Conservation (phyloP, 37 sponge, comb jelly and placozoan genomes). For the Tethya wilhelma region DNA sequence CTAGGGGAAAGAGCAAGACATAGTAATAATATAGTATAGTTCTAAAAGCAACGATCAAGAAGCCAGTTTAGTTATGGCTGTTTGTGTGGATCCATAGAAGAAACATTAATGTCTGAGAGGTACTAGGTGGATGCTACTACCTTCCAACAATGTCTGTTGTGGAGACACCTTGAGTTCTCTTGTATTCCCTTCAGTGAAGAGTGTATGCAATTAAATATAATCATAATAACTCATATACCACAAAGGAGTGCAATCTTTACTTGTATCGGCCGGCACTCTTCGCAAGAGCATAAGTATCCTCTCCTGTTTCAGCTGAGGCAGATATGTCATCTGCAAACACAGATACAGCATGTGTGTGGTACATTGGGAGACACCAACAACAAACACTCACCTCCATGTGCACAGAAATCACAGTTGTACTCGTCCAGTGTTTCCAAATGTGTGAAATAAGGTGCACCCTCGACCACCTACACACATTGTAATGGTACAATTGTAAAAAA, state of each 20-base stretch:
- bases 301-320: constrained; percentile 62
- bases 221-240: background rate
- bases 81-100: no score
- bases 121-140: constrained; percentile 17
- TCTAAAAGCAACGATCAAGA: no score
- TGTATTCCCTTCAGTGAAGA: constrained; percentile 56
- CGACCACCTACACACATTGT: constrained; percentile 69
- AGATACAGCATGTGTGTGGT: background rate
- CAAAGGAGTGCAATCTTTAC: constrained; percentile 9
- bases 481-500: no score
- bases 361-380: background rate
- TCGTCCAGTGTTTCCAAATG: constrained; percentile 79
- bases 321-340: constrained; percentile 83
- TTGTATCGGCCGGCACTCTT: constrained; percentile 88
- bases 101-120: no score
- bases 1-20: no score
- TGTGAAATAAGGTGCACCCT: constrained; percentile 87
- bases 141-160: constrained; percentile 95
- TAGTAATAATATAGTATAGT: no score
- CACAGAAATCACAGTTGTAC: constrained; percentile 89
- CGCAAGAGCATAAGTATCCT: constrained; percentile 76
- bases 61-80: no score
- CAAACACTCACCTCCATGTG: constrained; percentile 92
- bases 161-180: constrained; percentile 92
- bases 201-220: background rate